Percentiles rank a stretch among this genome's conserved stretches.
These are phyloP conservation scores for Stenotaenia linearis DNA, from an alignment of 2,888 invertebrate species.

Conservation along the genomic window DNA sequence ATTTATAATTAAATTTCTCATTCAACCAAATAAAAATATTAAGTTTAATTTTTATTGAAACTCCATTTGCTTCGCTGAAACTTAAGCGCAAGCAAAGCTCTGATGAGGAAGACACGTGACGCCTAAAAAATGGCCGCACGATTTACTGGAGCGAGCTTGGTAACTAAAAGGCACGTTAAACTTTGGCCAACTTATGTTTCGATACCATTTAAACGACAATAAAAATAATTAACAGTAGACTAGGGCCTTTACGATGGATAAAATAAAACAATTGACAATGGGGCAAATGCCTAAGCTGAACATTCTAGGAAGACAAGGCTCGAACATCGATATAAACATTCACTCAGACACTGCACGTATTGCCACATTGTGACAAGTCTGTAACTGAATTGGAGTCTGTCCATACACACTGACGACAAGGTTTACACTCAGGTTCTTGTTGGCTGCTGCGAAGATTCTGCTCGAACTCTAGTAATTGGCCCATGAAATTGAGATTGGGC, in stretches of 20 bases:
- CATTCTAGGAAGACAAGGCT: neutral
- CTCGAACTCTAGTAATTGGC: conserved; percentile 78
- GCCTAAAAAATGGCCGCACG: too few relatives aligned
- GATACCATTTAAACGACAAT: neutral
- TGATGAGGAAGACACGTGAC: too few relatives aligned
- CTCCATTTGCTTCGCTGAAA: too few relatives aligned
- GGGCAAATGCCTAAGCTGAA: neutral
- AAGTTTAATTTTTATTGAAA: too few relatives aligned
- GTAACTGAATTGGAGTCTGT: conserved; percentile 21
- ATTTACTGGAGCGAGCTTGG: too few relatives aligned
- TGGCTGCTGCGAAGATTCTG: conserved; percentile 53
- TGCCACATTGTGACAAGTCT: neutral
- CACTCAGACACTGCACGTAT: conserved; percentile 29
- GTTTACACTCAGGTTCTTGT: conserved; percentile 28
- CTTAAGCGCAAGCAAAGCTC: too few relatives aligned
- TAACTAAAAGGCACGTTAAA: too few relatives aligned
- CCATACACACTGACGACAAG: conserved; percentile 28
- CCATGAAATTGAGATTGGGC: conserved; percentile 91
- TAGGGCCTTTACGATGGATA: neutral
- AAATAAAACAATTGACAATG: neutral
- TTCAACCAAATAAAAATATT: too few relatives aligned
- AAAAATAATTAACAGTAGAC: neutral
- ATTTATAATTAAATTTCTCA: too few relatives aligned
- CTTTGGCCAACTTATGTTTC: neutral
- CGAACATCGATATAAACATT: neutral